Evolutionary conservation across 2,888 invertebrate species (phyloP).

Genomic region (Hedya salicella): DNA sequence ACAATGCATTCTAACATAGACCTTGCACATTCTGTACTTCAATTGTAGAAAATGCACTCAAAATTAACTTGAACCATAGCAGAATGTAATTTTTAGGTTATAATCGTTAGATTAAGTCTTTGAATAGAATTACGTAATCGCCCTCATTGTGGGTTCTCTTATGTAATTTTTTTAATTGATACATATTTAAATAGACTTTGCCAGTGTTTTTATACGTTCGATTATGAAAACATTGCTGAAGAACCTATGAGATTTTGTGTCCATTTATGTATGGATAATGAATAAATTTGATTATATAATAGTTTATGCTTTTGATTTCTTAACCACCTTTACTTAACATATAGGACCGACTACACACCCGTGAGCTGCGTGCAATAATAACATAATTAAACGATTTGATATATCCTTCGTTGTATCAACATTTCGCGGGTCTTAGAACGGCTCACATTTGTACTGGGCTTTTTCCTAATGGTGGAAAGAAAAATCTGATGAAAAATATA

Average conservation of each 20-base stretch:
- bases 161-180: constrained; percentile 78
- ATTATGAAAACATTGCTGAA: constrained; percentile 74
- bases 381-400: no score
- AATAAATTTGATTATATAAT: constrained; percentile 68
- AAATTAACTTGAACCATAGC: constrained; percentile 57
- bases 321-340: neutral
- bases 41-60: constrained; percentile 57
- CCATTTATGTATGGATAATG: constrained; percentile 80
- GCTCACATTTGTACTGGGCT: no score
- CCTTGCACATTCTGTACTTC: constrained; percentile 57
- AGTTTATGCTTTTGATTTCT: constrained; percentile 49
- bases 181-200: constrained; percentile 66
- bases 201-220: constrained; percentile 72
- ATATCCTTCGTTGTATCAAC: no score
- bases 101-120: constrained; percentile 67
- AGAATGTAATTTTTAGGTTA: constrained; percentile 60
- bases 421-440: no score
- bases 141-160: constrained; percentile 68
- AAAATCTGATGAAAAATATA: no score
- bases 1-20: constrained; percentile 47
- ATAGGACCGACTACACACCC: no score
- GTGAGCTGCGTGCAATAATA: no score
- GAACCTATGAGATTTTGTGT: constrained; percentile 72
- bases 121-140: constrained; percentile 72
- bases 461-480: no score